Evolutionary conservation across 2,113 vertebrate species (phyloP), one percentile per base, ranked within the genome.

Genomic region (Orycteropus afer): DNA sequence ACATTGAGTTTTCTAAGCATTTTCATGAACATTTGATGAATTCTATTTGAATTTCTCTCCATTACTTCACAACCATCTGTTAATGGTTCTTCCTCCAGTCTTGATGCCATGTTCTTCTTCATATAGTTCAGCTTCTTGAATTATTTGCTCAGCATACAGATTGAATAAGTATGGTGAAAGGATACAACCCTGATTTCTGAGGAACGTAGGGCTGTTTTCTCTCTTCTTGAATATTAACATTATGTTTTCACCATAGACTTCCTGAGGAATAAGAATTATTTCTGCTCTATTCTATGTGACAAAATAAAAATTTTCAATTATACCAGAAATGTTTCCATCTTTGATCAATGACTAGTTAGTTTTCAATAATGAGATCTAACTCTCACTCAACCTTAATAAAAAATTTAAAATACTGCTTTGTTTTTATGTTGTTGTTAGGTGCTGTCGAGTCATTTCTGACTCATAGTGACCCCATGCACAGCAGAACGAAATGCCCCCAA

Each of bases 231-330:
- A 71, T 71, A 20, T 57, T 82, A 74, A 91, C 91, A 74, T 81
- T 77, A 86, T 11, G 18, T 37, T 77, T 76, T 95, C 67, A 77
- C 11, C 45, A 78, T 73, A 61, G 10, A 45, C 9, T 92, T 89
- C 67, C 59, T 94, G 34, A 69, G 11, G 34, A 92, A 82, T 51
- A 76, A 86, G 37, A 92, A 92, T 71, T 61, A 86, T 11, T 57
- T 57, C 12, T 94, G 27, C 17, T 86, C 32, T 67, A 80, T 76
- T 89, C 65, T 63, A 29, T 63, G 45, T 40, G 40, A 95, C 45
- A 34, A 81, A 79, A 89, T 80, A 85, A 85, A 89, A 84, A 34
- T 89, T 94, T 91, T 82, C 32, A 71, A 27, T 61, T 93, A 73
- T 69, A 86, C 22, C 61, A 78, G 76, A 55, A 45, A 45, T 55